Base-by-base conservation (phyloP, 2,797 vertebrate species). In the Pipistrellus pipistrellus region DNA sequence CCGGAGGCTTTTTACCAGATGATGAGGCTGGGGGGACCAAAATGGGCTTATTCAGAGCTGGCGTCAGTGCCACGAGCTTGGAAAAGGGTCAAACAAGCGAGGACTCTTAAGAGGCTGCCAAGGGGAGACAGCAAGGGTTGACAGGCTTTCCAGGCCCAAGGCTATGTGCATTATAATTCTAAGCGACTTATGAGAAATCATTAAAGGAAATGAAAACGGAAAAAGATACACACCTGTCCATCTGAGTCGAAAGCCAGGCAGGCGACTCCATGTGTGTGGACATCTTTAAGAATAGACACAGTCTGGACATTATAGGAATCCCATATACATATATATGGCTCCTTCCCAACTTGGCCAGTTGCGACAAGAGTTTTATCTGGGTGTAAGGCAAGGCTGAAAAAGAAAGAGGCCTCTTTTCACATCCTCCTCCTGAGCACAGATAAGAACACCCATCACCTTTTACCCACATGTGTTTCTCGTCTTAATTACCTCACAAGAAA, bases 271-370 rank as follows among this genome's bases (percentile, higher is more conserved):
- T 99, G 99, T 0, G 99, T 99, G 95, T 99, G 99, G 2, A 98
- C 98, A 89, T 99, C 99, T 97, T 99, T 99, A 95, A 99, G 98
- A 96, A 99, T 99, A 97, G 99, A 99, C 32, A 99, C 98, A 0
- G 99, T 99, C 96, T 99, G 99, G 88, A 99, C 97, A 0, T 98
- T 98, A 91, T 99, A 99, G 1, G 99, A 99, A 97, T 99, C 99
- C 99, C 99, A 99, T 96, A 99, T 97, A 82, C 99, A 99, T 94
- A 99, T 98, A 93, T 98, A 99, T 0, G 99, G 99, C 68, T 99
- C 99, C 91, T 99, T 99, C 3, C 99, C 99, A 92, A 99, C 99
- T 97, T 99, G 99, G 87, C 99, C 99, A 0, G 99, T 99, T 17
- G 99, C 99, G 93, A 99, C 99, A 88, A 99, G 98, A 72, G 98